These are phyloP conservation scores for Protaetia brevitarsis DNA, from an alignment of 1,140 invertebrate genomes.

Conservation along the genomic window DNA sequence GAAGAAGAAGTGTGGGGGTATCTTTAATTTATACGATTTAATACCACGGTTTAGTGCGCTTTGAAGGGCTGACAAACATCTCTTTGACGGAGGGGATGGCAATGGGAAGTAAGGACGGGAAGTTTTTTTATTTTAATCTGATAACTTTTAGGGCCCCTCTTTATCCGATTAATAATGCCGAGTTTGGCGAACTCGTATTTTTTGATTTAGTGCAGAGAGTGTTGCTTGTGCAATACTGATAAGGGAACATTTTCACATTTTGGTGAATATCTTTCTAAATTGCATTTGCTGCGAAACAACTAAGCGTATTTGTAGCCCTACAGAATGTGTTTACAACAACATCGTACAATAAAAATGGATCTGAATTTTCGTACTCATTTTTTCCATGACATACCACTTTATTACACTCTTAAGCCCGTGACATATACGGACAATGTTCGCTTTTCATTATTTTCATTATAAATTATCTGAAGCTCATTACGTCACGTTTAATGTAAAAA, in stretches of 20 bases:
- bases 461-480: too few species aligned
- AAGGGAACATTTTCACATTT: background rate
- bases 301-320: too few species aligned
- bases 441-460: too few species aligned
- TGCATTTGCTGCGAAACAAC: too few species aligned
- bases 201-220: background rate
- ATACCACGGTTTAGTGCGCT: background rate
- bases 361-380: too few species aligned
- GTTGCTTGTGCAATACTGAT: background rate
- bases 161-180: background rate
- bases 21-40: slow-evolving; percentile 12
- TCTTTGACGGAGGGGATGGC: background rate
- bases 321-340: too few species aligned
- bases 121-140: background rate
- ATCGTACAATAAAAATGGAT: too few species aligned
- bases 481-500: too few species aligned
- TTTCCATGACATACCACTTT: too few species aligned
- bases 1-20: background rate
- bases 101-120: background rate
- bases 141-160: background rate
- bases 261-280: background rate
- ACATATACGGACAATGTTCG: too few species aligned
- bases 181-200: background rate
- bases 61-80: slow-evolving; percentile 7
- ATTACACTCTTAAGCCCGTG: too few species aligned